These are phyloP conservation scores for Montipora sp. DNA, from an alignment of 64 coral and sea anemone genomes.

Conservation along the genomic window DNA sequence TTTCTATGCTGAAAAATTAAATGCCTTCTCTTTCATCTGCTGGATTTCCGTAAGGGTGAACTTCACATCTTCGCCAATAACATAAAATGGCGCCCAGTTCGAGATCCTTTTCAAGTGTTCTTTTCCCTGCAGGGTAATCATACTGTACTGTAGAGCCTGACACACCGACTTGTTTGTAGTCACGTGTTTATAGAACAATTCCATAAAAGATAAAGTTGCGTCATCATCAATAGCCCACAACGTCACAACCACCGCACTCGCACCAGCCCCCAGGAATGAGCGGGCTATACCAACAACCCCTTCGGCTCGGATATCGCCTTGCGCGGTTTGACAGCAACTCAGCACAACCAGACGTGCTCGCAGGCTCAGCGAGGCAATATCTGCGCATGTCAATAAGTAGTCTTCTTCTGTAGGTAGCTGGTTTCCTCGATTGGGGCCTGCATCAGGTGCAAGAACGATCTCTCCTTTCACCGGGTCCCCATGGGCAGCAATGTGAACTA, in stretches of 20 bases:
- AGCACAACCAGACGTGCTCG: conserved; percentile 26
- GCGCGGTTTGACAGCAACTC: conserved; percentile 16
- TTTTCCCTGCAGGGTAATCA: not conserved
- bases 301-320: conserved; percentile 37
- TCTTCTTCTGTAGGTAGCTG: conserved; percentile 7
- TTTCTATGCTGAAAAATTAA: conserved; percentile 2
- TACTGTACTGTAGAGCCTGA: not conserved
- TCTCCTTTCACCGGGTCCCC: not conserved
- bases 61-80: conserved; percentile 19
- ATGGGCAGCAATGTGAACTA: conserved; percentile 47
- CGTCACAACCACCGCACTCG: conserved; percentile 32
- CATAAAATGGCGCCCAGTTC: conserved; percentile 27
- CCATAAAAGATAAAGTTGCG: conserved; percentile 27
- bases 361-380: not conserved
- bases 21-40: not conserved
- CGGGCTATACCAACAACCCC: conserved; percentile 13
- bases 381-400: conserved; percentile 29
- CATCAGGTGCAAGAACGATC: conserved; percentile 15
- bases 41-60: not conserved
- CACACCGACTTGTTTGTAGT: not conserved
- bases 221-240: conserved; percentile 25
- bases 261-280: conserved; percentile 26
- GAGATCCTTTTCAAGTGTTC: conserved; percentile 28
- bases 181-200: conserved; percentile 23
- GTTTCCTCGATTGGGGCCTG: not conserved